phyloP scores from a whole-genome alignment of 1,140 invertebrate genomes.

The Pogonomyrmex californicus region DNA sequence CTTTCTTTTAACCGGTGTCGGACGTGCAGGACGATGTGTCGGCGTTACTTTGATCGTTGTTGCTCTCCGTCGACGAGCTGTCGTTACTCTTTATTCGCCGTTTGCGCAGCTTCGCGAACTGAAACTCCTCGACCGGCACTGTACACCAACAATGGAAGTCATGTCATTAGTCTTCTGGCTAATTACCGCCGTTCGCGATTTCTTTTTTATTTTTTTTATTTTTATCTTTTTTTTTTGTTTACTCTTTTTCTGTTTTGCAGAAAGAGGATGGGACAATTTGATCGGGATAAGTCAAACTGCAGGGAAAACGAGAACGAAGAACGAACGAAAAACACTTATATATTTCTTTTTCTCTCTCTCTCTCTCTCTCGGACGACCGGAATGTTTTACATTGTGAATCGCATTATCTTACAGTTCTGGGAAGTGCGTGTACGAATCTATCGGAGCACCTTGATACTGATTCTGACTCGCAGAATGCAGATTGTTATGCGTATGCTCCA shows the following conservation, averaged over 20 bases:
- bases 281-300: slow-evolving; percentile 64
- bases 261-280: slow-evolving; percentile 23
- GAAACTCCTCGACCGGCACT: slow-evolving; percentile 85
- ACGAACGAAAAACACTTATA: slow-evolving; percentile 60
- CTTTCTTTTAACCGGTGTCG: slow-evolving; percentile 83
- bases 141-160: slow-evolving; percentile 81
- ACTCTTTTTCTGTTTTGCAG: slow-evolving; percentile 2
- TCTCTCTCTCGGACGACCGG: slow-evolving; percentile 12
- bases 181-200: slow-evolving; percentile 42
- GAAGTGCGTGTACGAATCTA: slow-evolving; percentile 40
- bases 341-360: slow-evolving; percentile 35
- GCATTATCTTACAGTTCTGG: slow-evolving; percentile 66
- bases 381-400: slow-evolving; percentile 50
- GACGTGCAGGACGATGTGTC: slow-evolving; percentile 87
- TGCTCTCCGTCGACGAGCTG: slow-evolving; percentile 87
- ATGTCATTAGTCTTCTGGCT: slow-evolving; percentile 66
- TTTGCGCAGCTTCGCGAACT: slow-evolving; percentile 84
- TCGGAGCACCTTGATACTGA: slow-evolving; percentile 27
- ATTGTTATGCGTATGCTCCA: not conserved
- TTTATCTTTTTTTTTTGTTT: not conserved
- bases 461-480: not conserved
- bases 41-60: slow-evolving; percentile 86
- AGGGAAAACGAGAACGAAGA: slow-evolving; percentile 50
- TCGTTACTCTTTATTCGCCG: slow-evolving; percentile 86
- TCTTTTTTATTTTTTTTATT: not conserved